Conservation (phyloP, 2,113 vertebrate species). For the Gracilinanus agilis region DNA sequence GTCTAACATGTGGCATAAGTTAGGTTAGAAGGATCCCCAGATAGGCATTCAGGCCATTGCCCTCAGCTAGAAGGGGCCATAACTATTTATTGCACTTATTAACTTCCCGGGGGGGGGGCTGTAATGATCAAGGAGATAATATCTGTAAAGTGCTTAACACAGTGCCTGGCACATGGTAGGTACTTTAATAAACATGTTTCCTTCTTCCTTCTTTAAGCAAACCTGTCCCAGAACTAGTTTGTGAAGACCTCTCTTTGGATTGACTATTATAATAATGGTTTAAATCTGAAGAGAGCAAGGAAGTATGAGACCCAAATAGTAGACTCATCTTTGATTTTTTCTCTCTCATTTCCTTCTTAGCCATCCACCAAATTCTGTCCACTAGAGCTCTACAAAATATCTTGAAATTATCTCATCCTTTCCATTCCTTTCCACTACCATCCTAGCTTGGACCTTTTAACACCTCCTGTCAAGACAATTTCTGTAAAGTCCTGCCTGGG, state of each 20-base stretch:
- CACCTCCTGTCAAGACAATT: neutral
- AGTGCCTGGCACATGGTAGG: neutral
- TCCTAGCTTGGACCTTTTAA: neutral
- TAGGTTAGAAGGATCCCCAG: constrained; percentile 1
- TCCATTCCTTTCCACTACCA: neutral
- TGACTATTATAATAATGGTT: neutral
- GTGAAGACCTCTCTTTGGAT: neutral
- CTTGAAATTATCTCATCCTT: neutral
- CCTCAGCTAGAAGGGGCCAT: neutral
- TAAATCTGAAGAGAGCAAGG: neutral
- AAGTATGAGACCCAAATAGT: neutral
- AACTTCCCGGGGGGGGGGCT: neutral
- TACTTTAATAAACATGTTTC: neutral
- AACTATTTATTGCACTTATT: neutral
- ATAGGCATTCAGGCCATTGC: constrained; percentile 12
- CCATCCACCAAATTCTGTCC: neutral
- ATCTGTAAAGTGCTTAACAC: neutral
- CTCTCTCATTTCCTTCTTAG: neutral
- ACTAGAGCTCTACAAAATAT: neutral
- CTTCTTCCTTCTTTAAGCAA: neutral
- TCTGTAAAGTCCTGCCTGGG: neutral
- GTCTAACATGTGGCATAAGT: neutral
- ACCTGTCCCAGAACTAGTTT: no score
- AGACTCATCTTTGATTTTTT: neutral
- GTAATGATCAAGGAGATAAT: neutral